A percentile compares a stretch with the other conserved stretches of the same genome.
Conservation (phyloP, 1,140 invertebrate genomes). For the Conus ventricosus region DNA sequence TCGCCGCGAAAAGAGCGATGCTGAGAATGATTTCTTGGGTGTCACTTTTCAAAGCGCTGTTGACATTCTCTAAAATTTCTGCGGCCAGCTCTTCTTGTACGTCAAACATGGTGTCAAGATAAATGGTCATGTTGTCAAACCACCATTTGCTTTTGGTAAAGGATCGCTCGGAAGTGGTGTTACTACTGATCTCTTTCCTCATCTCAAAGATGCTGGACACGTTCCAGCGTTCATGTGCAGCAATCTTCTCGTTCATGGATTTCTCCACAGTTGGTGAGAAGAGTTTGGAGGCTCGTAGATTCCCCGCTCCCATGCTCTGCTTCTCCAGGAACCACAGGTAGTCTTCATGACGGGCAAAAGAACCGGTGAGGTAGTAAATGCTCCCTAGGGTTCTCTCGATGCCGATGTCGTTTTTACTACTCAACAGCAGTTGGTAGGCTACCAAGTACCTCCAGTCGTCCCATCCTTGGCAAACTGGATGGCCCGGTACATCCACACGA, state of each 20-base stretch:
- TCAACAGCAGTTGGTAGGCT: constrained; percentile 54
- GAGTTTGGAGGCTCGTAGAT: constrained; percentile 42
- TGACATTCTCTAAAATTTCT: constrained; percentile 40
- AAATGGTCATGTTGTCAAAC: constrained; percentile 67
- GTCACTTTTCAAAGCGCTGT: constrained; percentile 31
- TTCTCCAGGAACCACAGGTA: constrained; percentile 48
- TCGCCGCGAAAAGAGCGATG: constrained; percentile 52
- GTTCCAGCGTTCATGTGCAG: constrained; percentile 23
- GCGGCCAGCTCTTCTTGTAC: constrained; percentile 61
- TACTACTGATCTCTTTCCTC: constrained; percentile 45
- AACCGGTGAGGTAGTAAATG: constrained; percentile 46
- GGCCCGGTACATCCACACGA: constrained; percentile 48
- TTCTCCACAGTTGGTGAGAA: constrained; percentile 44
- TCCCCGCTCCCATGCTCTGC: constrained; percentile 43
- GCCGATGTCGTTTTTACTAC: constrained; percentile 55
- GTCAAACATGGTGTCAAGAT: constrained; percentile 61
- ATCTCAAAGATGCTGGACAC: constrained; percentile 36
- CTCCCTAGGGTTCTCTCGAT: constrained; percentile 56
- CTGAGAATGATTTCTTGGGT: constrained; percentile 48
- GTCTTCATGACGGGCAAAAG: constrained; percentile 43
- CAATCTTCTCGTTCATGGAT: constrained; percentile 12
- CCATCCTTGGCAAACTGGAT: constrained; percentile 47
- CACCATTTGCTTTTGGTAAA: constrained; percentile 43
- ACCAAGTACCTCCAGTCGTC: constrained; percentile 53
- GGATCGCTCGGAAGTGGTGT: constrained; percentile 40